Evolutionary conservation across 2,797 vertebrate genomes (phyloP), one percentile per base, ranked within the genome.

Genomic region (Petrocephalus schoutedeni): DNA sequence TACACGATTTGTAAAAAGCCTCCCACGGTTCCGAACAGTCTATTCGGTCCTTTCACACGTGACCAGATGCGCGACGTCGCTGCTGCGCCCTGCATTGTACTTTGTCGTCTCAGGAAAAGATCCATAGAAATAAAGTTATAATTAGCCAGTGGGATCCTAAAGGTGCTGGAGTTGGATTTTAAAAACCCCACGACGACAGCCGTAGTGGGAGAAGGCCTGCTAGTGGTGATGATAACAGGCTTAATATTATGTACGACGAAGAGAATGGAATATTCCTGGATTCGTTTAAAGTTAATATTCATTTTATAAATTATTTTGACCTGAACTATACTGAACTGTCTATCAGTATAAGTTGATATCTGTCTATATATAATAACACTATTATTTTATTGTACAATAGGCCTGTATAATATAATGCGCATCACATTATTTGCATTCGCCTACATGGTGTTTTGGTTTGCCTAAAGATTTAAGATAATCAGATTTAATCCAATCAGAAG

Each of bases 1-100:
- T 90, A 87, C 93, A 92, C 91, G 92, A 88, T 87, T 90, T 91
- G 87, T 88, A 85, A 87, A 85, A 89, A 91, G 91, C 91, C 90
- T 89, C 92, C 91, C 91, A 90, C 90, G 90, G 90, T 61, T 87
- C 21, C 90, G 84, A 91, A 0, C 19, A 58, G 80, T 21, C 77
- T 87, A 83, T 91, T 93, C 91, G 88, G 90, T 90, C 88, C 90
- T 45, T 88, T 90, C 61, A 9, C 77, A 67, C n/a, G 59, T 53
- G n/a, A 59, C 87, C 49, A 23, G 61, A 84, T 84, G 51, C 32
- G 51, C 74, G 23, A 41, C 56, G 57, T 28, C 36, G 85, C 51
- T 32, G 4, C 23, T 51, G 67, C 41, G 12, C 51, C 16, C 53
- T 9, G 56, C 59, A 49, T n/a, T 32, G 6, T 61, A 54, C n/a